Evolutionary conservation across 2,888 invertebrate genomes (phyloP).

Genomic region (Ommatoiulus sabulosus): DNA sequence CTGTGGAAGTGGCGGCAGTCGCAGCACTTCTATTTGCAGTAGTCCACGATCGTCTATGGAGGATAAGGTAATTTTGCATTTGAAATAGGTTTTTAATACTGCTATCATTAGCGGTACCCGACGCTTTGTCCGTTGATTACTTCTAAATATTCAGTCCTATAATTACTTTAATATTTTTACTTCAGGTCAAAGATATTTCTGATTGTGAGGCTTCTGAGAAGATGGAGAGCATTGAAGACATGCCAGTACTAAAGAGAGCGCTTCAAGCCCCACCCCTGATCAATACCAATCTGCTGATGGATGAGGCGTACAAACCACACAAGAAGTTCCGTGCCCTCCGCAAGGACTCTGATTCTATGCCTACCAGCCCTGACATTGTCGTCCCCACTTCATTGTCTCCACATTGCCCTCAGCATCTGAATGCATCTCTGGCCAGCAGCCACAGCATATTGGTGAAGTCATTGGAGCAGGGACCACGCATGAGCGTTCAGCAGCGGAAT

Average conservation of each 20-base stretch:
- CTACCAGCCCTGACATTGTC: not conserved
- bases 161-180: no score
- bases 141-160: not conserved
- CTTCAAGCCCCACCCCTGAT: conserved; percentile 92
- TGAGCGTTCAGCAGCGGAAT: conserved; percentile 93
- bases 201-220: conserved; percentile 69
- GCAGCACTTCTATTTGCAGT: conserved; percentile 83
- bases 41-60: conserved; percentile 75
- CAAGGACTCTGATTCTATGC: conserved; percentile 57
- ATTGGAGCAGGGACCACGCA: conserved; percentile 91
- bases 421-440: conserved; percentile 65
- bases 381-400: conserved; percentile 15
- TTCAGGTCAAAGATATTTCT: conserved; percentile 47
- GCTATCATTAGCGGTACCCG: not conserved
- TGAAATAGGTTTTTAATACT: conserved; percentile 59
- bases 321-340: conserved; percentile 82
- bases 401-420: conserved; percentile 58
- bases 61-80: conserved; percentile 74
- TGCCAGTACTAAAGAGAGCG: conserved; percentile 93
- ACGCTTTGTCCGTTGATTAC: not conserved
- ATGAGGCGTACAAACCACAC: conserved; percentile 95
- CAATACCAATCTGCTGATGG: conserved; percentile 87
- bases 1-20: conserved; percentile 76
- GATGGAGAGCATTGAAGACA: conserved; percentile 80
- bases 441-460: conserved; percentile 82